Evolutionary conservation across 2,113 vertebrate genomes (phyloP).

Genomic region (Pimephales promelas): DNA sequence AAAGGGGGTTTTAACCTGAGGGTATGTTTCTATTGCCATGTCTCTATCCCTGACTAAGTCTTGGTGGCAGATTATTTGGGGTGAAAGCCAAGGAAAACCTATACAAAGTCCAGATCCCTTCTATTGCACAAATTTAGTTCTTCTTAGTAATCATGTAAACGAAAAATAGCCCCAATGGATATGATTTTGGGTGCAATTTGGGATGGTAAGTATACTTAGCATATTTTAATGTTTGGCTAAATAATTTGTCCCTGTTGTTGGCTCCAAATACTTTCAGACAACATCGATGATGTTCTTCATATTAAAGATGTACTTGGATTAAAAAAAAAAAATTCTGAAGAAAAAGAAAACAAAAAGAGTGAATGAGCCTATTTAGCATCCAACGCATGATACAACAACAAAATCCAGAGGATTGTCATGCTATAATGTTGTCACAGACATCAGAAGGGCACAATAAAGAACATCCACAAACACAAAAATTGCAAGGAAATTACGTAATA

Average conservation of each 20-base stretch:
- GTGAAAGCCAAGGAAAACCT: conserved; percentile 55
- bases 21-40: conserved; percentile 46
- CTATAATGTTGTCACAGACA: neutral
- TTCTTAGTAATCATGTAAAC: conserved; percentile 35
- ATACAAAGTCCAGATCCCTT: conserved; percentile 56
- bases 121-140: conserved; percentile 40
- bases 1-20: conserved; percentile 53
- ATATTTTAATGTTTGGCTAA: conserved; percentile 18
- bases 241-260: neutral
- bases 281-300: neutral
- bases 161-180: conserved; percentile 12
- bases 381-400: neutral
- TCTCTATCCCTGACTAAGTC: conserved; percentile 63
- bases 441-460: neutral
- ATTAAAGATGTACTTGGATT: neutral
- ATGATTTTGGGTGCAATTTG: conserved; percentile 24
- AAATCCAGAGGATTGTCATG: neutral
- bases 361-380: neutral
- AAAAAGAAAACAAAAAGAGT: neutral
- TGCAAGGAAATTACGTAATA: neutral
- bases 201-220: neutral
- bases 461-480: neutral
- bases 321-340: neutral
- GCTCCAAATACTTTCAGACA: neutral
- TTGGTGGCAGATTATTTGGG: conserved; percentile 58